Percentiles rank a stretch among this genome's conserved stretches.
phyloP scores from a whole-genome alignment of 2,888 invertebrate genomes.

The Cataglyphis altisquamis region DNA sequence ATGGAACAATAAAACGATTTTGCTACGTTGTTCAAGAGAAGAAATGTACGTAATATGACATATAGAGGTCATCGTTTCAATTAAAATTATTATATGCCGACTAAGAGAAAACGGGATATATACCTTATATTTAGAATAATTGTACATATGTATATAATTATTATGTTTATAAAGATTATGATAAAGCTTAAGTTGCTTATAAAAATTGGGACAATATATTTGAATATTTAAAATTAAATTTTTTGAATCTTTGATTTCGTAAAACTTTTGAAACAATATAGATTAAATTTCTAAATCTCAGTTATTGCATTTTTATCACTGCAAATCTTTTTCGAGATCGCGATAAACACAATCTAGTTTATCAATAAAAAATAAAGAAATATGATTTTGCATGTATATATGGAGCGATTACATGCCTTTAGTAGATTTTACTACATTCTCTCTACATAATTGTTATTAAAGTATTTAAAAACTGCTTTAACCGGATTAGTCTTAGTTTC shows the following conservation, averaged over 20 bases:
- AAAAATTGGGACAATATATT: background rate
- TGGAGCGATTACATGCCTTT: slow-evolving; percentile 17
- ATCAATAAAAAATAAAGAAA: background rate
- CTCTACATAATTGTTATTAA: background rate
- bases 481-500: background rate
- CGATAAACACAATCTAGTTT: background rate
- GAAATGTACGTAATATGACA: background rate
- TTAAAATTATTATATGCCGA: slow-evolving; percentile 3
- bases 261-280: background rate
- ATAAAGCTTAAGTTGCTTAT: background rate
- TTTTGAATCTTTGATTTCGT: background rate
- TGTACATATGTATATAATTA: background rate
- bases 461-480: slow-evolving; percentile 1
- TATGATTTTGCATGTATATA: background rate
- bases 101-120: background rate
- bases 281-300: background rate
- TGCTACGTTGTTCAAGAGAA: background rate
- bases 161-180: background rate
- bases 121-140: slow-evolving; percentile 1
- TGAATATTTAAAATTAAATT: background rate
- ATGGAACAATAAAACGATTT: slow-evolving; percentile 16
- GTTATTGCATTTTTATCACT: background rate
- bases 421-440: background rate
- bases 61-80: background rate
- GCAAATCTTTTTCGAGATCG: background rate